Evolutionary conservation across 2,797 vertebrate species (phyloP), one percentile per base, ranked within the genome.

Genomic region (Melanogrammus aeglefinus): DNA sequence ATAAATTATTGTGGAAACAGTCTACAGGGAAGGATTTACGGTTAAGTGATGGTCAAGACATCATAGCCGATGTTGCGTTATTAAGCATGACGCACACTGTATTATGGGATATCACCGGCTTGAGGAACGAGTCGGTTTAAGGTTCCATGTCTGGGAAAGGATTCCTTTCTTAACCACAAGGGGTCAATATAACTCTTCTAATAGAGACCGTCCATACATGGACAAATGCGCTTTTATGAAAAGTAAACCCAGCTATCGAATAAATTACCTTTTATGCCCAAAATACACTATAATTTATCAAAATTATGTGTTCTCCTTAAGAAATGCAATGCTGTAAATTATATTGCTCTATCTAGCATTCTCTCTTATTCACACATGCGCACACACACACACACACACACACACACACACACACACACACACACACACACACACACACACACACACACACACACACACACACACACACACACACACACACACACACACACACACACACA

Each of bases 321-420:
- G 44, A 51, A 51, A 51, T 21, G 18, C 0, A 63, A n/a, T 24
- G 57, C 21, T 63, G 57, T 57, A 18, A 18, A 57, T 18, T 5
- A 57, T 57, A 57, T 21, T 57, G 4, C 16, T 57, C 16, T 57
- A 57, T 63, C 57, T 63, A 6, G 57, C 21, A n/a, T 63, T 63
- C 21, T 24, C 21, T 24, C 21, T n/a, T 24, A n/a, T 24, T 63
- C 57, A 63, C 57, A 57, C 21, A n/a, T 21, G 1, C 51, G n/a
- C 51, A 8, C 51, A 57, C 51, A 8, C 51, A n/a, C 51, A n/a
- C 51, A 57, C 51, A 57, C 21, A n/a, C 51, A n/a, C 51, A 57
- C 51, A n/a, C 51, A 57, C 51, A 57, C 51, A n/a, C 51, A 57
- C 51, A 57, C 51, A 57, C 51, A 57, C 51, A n/a, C 51, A n/a